A percentile compares a stretch with the other conserved stretches of the same genome.
These are phyloP conservation scores for Rallus limicola DNA, from an alignment of 2,113 vertebrate genomes.

Conservation along the genomic window DNA sequence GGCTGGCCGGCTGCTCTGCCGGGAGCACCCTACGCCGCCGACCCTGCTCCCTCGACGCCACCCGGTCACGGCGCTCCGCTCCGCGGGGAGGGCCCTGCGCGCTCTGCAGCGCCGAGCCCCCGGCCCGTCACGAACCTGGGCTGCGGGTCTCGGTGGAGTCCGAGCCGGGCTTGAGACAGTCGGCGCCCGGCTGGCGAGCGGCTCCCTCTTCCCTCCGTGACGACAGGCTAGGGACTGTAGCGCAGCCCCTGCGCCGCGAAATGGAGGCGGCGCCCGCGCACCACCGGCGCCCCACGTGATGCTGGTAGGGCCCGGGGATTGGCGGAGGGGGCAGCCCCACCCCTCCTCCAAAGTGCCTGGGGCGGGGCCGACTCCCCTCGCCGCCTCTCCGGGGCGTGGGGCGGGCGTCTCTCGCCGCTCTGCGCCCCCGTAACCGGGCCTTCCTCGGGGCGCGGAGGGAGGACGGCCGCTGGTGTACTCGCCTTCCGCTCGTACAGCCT, in stretches of 20 bases:
- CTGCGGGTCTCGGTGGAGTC: not conserved
- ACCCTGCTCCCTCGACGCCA: too few relatives aligned
- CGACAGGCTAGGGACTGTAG: not conserved
- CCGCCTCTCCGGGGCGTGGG: too few relatives aligned
- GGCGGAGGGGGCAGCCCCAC: not conserved
- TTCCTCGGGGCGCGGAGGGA: not conserved
- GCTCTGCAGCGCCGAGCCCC: not conserved
- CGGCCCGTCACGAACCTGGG: not conserved
- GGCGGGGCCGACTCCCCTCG: not conserved
- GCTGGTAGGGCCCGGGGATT: not conserved
- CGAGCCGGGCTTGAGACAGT: not conserved
- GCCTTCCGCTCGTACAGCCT: too few relatives aligned
- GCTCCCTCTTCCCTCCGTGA: not conserved
- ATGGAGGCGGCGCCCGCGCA: not conserved
- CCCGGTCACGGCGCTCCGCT: not conserved
- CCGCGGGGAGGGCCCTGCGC: accelerated
- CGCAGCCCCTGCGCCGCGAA: not conserved
- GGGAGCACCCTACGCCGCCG: not conserved
- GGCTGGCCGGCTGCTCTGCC: not conserved
- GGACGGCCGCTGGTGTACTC: accelerated
- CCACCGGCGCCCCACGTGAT: not conserved
- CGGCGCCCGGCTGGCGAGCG: accelerated
- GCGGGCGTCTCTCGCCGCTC: too few relatives aligned
- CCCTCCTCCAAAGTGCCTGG: not conserved
- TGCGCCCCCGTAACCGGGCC: accelerated